Base-by-base conservation (phyloP, 2,888 invertebrate species). In the Microctonus brassicae region DNA sequence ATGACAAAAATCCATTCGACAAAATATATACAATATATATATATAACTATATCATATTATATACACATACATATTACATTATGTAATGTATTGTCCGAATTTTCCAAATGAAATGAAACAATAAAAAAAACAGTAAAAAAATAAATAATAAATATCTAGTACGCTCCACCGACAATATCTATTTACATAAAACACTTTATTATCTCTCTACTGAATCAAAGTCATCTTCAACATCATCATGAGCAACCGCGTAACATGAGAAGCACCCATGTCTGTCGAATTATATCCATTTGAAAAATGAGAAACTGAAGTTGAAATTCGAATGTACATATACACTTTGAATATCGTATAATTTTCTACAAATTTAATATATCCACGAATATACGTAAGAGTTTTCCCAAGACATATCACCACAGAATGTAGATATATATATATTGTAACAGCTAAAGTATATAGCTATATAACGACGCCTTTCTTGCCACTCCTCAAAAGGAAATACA, bases 261-360 rank as follows among this genome's bases (percentile, higher is more conserved):
- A 72, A 72, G 67, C 72, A 68, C 55, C 63, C 62, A 47, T 57
- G 67, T 33, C 36, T 11, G n/a, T n/a, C n/a, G 29, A 71, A n/a
- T n/a, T n/a, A 66, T n/a, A 63, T 67, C 67, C 72, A 72, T 72
- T 72, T 63, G 63, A 55, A 42, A 57, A 67, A 67, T 57, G 62
- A 66, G 53, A 65, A 71, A 42, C 34, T 66, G 42, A 34, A 66
- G 34, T 36, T 52, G n/a, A 24, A 58, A 17, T 33, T 29, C n/a
- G 17, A 17, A 9, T 1, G 13, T 17, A 57, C 11, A 57, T 57
- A 26, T n/a, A n/a, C n/a, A n/a, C n/a, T n/a, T n/a, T n/a, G n/a
- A n/a, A n/a, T n/a, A n/a, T n/a, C n/a, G n/a, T n/a, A 29, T 29
- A 33, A 7, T n/a, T 17, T 13, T 65, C 22, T 13, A 53, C 53